Evolutionary conservation across 1,140 invertebrate species (phyloP), one percentile per base, ranked within the genome.

Genomic region (Drosophila subobscura): DNA sequence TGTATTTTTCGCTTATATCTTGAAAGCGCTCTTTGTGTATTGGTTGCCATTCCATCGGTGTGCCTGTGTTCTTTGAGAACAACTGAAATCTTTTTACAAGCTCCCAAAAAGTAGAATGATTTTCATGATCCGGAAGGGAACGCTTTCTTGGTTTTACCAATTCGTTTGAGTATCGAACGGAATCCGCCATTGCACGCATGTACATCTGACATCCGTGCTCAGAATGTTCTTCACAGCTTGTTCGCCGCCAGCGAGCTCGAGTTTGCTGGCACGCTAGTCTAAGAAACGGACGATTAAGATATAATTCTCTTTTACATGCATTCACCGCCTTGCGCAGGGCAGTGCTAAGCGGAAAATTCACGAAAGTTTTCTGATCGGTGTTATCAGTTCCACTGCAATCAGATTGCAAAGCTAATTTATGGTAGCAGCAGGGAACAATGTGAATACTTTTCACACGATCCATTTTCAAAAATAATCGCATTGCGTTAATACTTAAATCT

Each of bases 381-480:
- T n/a, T 12, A 4, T 4, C 4, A 37, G 10, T 41, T 40, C 5
- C 12, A 1, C 7, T 3, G 29, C 33, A 4, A 16, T 8, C 1
- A n/a, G 45, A 8, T 14, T 20, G 37, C 6, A 89, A 52, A 1
- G 79, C 77, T 59, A 96, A 92, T 91, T 96, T 96, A 91, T 97
- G 97, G 84, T 98, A 98, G 78, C 97, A 98, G 84, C 97, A 98
- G 5, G 96, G 95, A 91, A 97, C 94, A 40, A 97, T 93, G 44
- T 95, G 93, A 10, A 97, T 77, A 16, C 93, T 91, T 51, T 92
- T 92, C 4, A 94, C 94, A 27, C 92, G 78, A 23, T 92, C 80
- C 91, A 95, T 94, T 72, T 93, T 92, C 12, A 94, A 74, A 92
- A 96, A 97, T 74, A 97, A 92, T 84, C 94, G 93, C 10, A 96